Base-by-base conservation (phyloP, 1,140 invertebrate species). In the Orius laevigatus region DNA sequence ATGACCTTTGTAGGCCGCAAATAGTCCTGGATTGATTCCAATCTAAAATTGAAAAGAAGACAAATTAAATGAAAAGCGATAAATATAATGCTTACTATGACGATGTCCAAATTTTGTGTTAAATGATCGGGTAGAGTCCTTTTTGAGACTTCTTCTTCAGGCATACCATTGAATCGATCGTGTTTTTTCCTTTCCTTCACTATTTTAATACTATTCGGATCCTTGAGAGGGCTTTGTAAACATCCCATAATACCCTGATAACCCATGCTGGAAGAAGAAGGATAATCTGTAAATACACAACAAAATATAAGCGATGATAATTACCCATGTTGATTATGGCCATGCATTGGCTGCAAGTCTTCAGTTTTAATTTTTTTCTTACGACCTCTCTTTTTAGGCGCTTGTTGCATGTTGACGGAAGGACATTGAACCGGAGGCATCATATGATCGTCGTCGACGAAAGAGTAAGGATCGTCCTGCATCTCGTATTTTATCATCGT, bases 1-100 rank as follows among this genome's bases (percentile, higher is more conserved):
- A 69, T 96, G 92, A 6, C 92, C 91, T 67, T 94, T 93, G 68
- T 92, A 94, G 45, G 92, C 93, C 48, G 92, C 90, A 69, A 93
- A 93, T 55, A 96, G 69, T 2, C 92, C 91, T 35, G 93, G 93
- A 72, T 97, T 96, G 56, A 97, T 95, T 53, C 93, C 93, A 69
- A 97, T 88, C 91, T 96, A 69, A 11, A n/a, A 38, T 38, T 38
- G 11, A 38, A 16, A 10, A 38, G 10, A 5, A 16, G 3, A 38
- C 10, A 38, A 10, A 38, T 3, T 12, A 38, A 10, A 12, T 38
- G 36, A 38, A n/a, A 34, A 6, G 8, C 33, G 33, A 34, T 16
- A 39, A 33, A 20, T 9, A 32, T 33, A 41, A 3, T 68, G 85
- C 89, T 87, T 78, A 95, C 90, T 74, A 97, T 94, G 63, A 95